Evolutionary conservation across 2,113 vertebrate species (phyloP).

Genomic region (Tauraco erythrolophus): DNA sequence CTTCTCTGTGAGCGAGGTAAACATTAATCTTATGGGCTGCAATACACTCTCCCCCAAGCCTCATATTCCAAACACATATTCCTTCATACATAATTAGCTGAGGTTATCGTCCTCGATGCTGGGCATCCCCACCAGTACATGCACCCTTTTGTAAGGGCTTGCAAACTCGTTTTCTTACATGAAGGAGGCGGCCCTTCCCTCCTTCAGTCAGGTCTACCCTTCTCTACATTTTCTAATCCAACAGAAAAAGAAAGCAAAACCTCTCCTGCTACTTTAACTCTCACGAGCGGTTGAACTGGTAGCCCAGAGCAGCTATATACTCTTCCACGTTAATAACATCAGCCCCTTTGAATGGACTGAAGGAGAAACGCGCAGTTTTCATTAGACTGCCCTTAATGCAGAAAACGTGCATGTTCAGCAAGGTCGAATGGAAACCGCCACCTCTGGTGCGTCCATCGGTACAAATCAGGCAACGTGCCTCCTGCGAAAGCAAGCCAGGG

Average conservation of each 20-base stretch:
- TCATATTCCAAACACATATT: rapidly evolving
- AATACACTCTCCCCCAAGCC: rapidly evolving
- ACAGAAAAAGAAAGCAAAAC: neutral
- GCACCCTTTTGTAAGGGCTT: neutral
- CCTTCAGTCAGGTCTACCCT: neutral
- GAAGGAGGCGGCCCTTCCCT: neutral
- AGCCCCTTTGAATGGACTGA: neutral
- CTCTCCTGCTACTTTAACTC: neutral
- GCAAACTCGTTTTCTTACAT: neutral
- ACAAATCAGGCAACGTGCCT: neutral
- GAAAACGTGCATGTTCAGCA: neutral
- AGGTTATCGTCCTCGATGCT: neutral
- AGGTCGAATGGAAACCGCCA: neutral
- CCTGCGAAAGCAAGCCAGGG: neutral
- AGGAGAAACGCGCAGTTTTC: neutral
- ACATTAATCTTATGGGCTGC: neutral
- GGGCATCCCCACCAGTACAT: neutral
- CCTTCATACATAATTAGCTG: neutral
- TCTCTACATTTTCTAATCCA: neutral
- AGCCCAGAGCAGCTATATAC: neutral
- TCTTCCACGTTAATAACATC: neutral
- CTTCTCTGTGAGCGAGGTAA: neutral
- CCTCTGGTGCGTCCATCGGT: neutral
- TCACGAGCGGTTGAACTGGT: neutral
- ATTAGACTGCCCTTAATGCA: constrained; percentile 3